Base-by-base conservation (phyloP, 2,888 invertebrate species). In the Bombylius discolor region DNA sequence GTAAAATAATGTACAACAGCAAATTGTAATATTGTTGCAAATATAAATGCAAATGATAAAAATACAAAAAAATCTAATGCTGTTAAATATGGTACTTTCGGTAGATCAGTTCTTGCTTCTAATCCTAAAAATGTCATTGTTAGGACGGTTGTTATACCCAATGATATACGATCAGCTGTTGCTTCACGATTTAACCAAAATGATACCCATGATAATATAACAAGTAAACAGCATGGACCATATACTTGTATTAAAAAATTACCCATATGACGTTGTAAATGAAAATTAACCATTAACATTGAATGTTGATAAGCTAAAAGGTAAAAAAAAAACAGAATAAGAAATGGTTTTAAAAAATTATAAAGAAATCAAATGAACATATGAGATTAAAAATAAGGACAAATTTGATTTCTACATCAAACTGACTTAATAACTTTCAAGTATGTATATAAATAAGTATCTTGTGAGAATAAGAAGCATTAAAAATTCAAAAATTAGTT, bases 211-310 rank as follows among this genome's bases (percentile, higher is more conserved):
- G 89, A 89, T 5, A 90, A 77, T n/a, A 89, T 84, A 5, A 89
- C 89, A 14, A 90, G 79, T 51, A 90, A 78, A 48, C 87, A 83
- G 66, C 89, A 90, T 0, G 90, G 90, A 1, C 89, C 85, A 68
- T 90, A 91, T 11, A 89, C 89, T 76, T 91, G 89, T 63, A 90
- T 86, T 47, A 90, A 76, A 69, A 89, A 90, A 71, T 87, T 88
- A n/a, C 89, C 89, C 81, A 87, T 87, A 70, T 88, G 87, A 5
- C 90, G 78, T 70, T 85, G 83, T 44, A 89, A 78, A 70, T 85
- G 84, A 66, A 89, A 87, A 65, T 84, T 84, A 1, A 85, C 86
- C 67, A 85, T 74, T 23, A 87, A 73, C 81, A 84, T 83, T 52
- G 84, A 84, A 67, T 83, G 84, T 64, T 83, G 81, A 42, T 42